Evolutionary conservation across 2,888 invertebrate species (phyloP).

Genomic region (Reticulitermes lucifugus): DNA sequence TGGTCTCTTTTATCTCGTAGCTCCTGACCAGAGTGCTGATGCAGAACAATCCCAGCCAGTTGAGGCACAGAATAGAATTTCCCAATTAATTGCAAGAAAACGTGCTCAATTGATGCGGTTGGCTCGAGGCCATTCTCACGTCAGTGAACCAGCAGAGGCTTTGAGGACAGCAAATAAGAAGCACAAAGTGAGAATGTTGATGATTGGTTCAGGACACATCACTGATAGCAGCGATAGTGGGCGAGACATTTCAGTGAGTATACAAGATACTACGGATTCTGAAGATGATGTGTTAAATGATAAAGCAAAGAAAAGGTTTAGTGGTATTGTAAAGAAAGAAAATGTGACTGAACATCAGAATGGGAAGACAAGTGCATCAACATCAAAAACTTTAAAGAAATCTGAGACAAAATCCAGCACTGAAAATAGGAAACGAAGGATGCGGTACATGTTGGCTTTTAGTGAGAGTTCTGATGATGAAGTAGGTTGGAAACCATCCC

Average conservation of each 20-base stretch:
- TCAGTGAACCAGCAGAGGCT: conserved; percentile 46
- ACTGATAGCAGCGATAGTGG: conserved; percentile 44
- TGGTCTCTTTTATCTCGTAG: background rate
- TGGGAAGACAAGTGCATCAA: conserved; percentile 25
- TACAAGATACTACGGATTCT: background rate
- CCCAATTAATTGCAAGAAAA: conserved; percentile 79
- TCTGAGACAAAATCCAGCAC: background rate
- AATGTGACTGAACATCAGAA: background rate
- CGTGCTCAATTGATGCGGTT: conserved; percentile 63
- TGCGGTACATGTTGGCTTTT: conserved; percentile 39
- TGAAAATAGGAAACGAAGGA: conserved; percentile 28
- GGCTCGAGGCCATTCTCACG: conserved; percentile 54
- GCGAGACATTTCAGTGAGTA: background rate
- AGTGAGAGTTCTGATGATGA: conserved; percentile 49
- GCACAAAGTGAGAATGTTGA: background rate
- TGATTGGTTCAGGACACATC: background rate
- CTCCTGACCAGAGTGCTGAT: background rate
- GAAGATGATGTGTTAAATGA: background rate
- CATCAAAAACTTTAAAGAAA: conserved; percentile 28
- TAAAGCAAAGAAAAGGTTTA: background rate
- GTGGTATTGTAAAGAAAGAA: background rate
- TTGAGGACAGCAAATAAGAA: background rate
- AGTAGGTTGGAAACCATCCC: background rate
- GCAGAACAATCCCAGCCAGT: background rate
- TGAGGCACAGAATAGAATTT: conserved; percentile 70